These are phyloP conservation scores for Illadopsis cleaveri DNA, from an alignment of 2,113 vertebrate species.

Conservation along the genomic window DNA sequence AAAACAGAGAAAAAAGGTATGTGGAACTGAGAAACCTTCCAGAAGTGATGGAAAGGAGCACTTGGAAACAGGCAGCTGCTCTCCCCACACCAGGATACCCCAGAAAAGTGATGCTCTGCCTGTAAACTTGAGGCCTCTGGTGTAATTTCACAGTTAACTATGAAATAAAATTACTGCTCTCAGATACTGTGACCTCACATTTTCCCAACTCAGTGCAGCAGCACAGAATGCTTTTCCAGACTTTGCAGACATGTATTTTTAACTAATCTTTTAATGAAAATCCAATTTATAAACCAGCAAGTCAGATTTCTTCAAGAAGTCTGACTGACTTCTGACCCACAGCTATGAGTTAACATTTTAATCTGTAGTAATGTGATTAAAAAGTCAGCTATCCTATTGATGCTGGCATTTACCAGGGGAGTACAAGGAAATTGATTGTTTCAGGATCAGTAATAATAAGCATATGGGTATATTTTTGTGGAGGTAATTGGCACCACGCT, in stretches of 20 bases:
- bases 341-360: slow-evolving; percentile 43
- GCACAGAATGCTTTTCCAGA: neutral
- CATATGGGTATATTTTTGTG: slow-evolving; percentile 7
- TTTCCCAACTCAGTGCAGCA: neutral
- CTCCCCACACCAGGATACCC: neutral
- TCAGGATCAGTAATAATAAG: slow-evolving; percentile 49
- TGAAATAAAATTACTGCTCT: neutral
- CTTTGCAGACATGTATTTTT: neutral
- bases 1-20: slow-evolving; percentile 86
- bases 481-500: slow-evolving; percentile 51
- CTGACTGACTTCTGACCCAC: neutral
- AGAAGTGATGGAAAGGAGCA: neutral
- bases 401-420: slow-evolving; percentile 51
- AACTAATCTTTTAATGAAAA: slow-evolving; percentile 4
- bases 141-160: neutral
- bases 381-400: slow-evolving; percentile 26
- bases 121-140: neutral
- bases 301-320: slow-evolving; percentile 6
- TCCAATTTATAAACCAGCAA: neutral
- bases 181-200: neutral
- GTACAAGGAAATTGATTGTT: slow-evolving; percentile 50
- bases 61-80: neutral
- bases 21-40: neutral
- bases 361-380: slow-evolving; percentile 45
- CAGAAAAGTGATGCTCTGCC: neutral